These are phyloP conservation scores for Somateria mollissima DNA, from an alignment of 2,797 vertebrate genomes.

Conservation along the genomic window DNA sequence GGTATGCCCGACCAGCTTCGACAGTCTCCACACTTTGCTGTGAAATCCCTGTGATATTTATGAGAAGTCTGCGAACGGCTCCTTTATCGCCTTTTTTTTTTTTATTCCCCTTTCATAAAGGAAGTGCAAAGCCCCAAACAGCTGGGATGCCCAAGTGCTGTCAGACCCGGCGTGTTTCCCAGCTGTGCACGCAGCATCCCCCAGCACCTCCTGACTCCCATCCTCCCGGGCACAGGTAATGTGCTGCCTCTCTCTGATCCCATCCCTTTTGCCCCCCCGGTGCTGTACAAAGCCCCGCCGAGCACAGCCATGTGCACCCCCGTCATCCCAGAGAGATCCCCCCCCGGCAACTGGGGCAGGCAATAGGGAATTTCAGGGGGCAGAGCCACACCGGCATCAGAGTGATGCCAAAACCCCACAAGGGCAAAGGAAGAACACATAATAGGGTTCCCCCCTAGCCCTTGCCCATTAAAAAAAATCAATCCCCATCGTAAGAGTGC, in stretches of 20 bases:
- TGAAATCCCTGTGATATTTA: background rate
- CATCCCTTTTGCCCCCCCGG: background rate
- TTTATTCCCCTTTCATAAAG: background rate
- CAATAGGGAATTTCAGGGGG: background rate
- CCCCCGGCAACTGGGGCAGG: too few relatives aligned
- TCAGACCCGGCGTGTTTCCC: too few relatives aligned
- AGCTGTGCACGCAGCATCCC: background rate
- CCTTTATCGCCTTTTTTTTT: background rate
- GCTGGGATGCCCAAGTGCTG: background rate
- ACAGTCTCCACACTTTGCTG: background rate
- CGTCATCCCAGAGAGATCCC: too few relatives aligned
- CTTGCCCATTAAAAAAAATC: slow-evolving; percentile 13
- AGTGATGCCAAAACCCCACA: background rate
- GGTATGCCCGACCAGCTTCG: background rate
- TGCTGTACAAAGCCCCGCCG: too few relatives aligned
- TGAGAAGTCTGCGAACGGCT: background rate
- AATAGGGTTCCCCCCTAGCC: background rate
- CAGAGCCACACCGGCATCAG: background rate
- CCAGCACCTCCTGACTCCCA: rapidly evolving
- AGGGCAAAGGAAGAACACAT: background rate
- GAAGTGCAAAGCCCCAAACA: background rate
- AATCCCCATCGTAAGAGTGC: background rate
- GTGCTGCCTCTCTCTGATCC: background rate
- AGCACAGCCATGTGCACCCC: background rate
- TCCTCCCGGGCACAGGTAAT: background rate